Evolutionary conservation across 2,113 vertebrate species (phyloP), one percentile per base, ranked within the genome.

Genomic region (Marcusenius ussheri): DNA sequence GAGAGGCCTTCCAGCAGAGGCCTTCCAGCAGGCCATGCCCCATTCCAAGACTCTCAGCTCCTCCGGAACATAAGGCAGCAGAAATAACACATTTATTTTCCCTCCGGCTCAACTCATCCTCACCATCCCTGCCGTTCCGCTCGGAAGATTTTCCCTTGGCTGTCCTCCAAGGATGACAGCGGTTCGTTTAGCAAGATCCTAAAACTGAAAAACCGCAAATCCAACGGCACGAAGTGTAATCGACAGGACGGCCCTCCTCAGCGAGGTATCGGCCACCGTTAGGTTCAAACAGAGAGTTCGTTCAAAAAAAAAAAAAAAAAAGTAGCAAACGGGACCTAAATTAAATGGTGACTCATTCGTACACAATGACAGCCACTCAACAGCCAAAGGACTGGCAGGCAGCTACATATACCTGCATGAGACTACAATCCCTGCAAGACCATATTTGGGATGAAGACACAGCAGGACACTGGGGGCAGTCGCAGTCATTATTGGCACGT

Each of bases 121-220:
- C 62, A 70, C 27, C 62, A 80, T 35, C 74, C 35, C 74, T 19
- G 74, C 35, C 74, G 92, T 87, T 85, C 1, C n/a, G 21, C 86
- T 86, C 91, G 91, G 88, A 90, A 89, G 80, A 3, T 93, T 50
- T 90, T 91, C 91, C 91, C 49, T 51, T 46, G 49, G 80, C 80
- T 24, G 83, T 27, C 45, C 35, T 80, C 74, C 74, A 80, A 80
- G 35, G 13, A 39, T 19, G 74, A 80, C 35, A 17, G 35, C 31
- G 15, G 74, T 17, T 6, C 19, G 74, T 80, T 80, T 7, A 80
- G 15, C 74, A 42, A 35, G 15, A 80, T 80, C 35, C 35, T 80
- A 15, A 77, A 77, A 35, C 74, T 42, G 74, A 80, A 80, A 80
- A 42, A 80, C 74, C 35, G 10, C 35, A 70, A 31, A 15, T 70